These are phyloP conservation scores for Chymomyza caudatula DNA, from an alignment of 2,888 invertebrate genomes.

Conservation along the genomic window DNA sequence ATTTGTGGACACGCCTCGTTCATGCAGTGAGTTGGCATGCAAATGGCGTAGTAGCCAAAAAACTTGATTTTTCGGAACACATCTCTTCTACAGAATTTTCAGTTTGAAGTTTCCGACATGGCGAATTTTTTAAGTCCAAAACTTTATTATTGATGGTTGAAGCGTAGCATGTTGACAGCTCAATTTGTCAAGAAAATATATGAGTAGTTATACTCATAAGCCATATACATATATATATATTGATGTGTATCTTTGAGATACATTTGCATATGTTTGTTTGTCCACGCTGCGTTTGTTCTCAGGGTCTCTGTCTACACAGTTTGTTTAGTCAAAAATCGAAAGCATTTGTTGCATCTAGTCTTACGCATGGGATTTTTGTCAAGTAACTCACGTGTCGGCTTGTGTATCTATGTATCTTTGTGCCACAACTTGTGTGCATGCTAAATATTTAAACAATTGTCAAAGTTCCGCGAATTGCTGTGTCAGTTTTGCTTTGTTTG, in stretches of 20 bases:
- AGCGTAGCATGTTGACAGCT: conserved; percentile 50
- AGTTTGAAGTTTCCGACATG: neutral
- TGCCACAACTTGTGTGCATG: neutral
- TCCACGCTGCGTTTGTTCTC: conserved; percentile 10
- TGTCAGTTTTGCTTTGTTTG: neutral
- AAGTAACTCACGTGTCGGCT: conserved; percentile 13
- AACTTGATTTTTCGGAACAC: conserved; percentile 34
- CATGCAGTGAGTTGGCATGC: conserved; percentile 5
- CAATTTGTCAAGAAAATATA: conserved; percentile 56
- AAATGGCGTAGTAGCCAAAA: conserved; percentile 30
- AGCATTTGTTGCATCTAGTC: conserved; percentile 38
- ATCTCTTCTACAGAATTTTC: neutral
- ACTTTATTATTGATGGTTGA: conserved; percentile 13
- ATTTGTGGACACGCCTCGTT: neutral
- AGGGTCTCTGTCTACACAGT: neutral
- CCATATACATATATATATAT: conserved; percentile 11
- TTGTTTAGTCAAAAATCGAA: conserved; percentile 17
- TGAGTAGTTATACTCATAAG: conserved; percentile 1
- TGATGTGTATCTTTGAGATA: conserved; percentile 12
- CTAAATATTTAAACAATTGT: conserved; percentile 44
- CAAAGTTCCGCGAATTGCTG: conserved; percentile 36
- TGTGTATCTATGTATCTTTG: conserved; percentile 2
- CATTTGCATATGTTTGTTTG: conserved; percentile 24
- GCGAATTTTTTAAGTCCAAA: neutral
- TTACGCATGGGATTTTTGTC: conserved; percentile 55